Percentiles rank a stretch among this genome's conserved stretches.
Conservation (phyloP, 2,113 vertebrate genomes). For the Cochlearius cochlearius region DNA sequence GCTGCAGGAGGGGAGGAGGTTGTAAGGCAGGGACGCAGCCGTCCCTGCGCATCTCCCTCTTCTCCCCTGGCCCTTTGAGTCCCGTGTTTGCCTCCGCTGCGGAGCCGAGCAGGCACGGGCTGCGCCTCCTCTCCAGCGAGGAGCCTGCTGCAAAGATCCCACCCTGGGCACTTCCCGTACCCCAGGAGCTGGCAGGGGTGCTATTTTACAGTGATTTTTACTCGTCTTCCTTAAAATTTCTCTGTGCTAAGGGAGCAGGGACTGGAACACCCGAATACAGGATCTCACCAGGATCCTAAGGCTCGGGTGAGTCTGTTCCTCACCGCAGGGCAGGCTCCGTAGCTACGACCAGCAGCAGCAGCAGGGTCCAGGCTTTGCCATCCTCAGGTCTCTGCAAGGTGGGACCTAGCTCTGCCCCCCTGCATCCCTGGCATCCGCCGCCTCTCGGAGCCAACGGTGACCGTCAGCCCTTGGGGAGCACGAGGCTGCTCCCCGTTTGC, state of each 20-base stretch:
- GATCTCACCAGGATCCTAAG: background rate
- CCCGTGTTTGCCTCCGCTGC: background rate
- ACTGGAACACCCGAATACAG: rapidly evolving
- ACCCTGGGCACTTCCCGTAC: background rate
- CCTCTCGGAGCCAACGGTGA: rapidly evolving
- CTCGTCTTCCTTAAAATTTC: conserved; percentile 2
- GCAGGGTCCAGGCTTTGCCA: background rate
- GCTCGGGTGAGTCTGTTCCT: background rate
- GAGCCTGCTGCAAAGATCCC: background rate
- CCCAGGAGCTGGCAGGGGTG: conserved; percentile 24
- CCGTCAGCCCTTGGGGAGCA: background rate
- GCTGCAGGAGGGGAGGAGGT: background rate
- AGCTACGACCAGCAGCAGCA: background rate
- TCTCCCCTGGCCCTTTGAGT: background rate
- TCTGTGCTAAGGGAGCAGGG: background rate
- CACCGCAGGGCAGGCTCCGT: background rate
- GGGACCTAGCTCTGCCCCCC: background rate
- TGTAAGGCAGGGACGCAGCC: rapidly evolving
- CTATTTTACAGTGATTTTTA: background rate
- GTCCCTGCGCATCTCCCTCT: background rate
- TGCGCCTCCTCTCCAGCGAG: background rate
- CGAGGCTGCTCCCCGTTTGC: background rate
- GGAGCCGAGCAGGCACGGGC: background rate
- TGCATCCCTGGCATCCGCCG: background rate
- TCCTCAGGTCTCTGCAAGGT: background rate